Base-by-base conservation (phyloP, 2,113 vertebrate genomes). In the Ochotona curzoniae region DNA sequence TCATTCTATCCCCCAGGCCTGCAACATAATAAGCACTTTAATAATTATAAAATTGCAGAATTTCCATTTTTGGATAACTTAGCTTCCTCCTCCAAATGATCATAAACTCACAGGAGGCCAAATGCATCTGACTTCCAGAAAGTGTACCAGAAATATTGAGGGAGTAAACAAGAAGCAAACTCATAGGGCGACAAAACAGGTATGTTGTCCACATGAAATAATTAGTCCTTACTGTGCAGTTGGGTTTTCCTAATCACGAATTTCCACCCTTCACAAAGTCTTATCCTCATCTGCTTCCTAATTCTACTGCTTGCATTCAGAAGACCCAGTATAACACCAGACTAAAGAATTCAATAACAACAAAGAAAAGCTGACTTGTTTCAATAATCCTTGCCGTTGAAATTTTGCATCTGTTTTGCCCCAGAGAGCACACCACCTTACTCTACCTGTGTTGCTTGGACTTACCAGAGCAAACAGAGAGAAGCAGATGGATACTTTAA, bases 401-500 rank as follows among this genome's bases (percentile, higher is more conserved):
- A 93, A 96, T 96, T 96, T 89, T 94, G 90, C 89, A 79, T 94
- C 92, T 80, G 74, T 92, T 95, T 73, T 25, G 18, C 81, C 73
- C 80, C 67, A 80, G 73, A 74, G 89, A 91, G 91, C 25, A 73
- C 32, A 83, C 38, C 13, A 91, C 47, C 63, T 63, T 73, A 32
- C 89, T 23, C 35, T 2, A n/a, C 63, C 89, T 89, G 83, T 93
- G 87, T 91, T 78, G 57, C 67, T 81, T 86, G 81, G 93, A 91
- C 69, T 96, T 96, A 93, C 2, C 83, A 91, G 76, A 93, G 71
- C 80, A 94, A 97, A 97, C 28, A 93, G 75, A 94, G 35, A 93
- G 15, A 92, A 26, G 83, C 13, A 89, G 38, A 87, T 20, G 44
- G 89, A 5, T 66, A 74, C 87, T 94, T 87, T 93, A 95, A 96